Percentiles rank a stretch among this genome's conserved stretches.
These are phyloP conservation scores for Philereme vetulata DNA, from an alignment of 2,888 invertebrate species.

Conservation along the genomic window DNA sequence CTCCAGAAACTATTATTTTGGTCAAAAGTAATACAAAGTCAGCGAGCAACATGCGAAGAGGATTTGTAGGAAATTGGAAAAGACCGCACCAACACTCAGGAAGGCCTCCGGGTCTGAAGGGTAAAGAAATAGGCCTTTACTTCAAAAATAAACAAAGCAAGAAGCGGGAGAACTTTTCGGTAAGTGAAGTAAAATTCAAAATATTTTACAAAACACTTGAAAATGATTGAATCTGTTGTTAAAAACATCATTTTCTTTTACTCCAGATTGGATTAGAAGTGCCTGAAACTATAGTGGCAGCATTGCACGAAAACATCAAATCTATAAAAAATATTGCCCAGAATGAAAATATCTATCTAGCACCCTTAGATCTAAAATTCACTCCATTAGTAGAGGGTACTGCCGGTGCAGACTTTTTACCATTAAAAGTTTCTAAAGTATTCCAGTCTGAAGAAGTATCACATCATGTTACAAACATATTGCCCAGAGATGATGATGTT, in stretches of 20 bases:
- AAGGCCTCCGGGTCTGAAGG: conserved; percentile 75
- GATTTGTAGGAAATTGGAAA: conserved; percentile 20
- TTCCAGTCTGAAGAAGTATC: conserved; percentile 11
- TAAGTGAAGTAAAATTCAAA: background rate
- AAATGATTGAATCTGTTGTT: too few species aligned
- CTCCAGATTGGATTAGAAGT: conserved; percentile 58
- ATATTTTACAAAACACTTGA: too few species aligned
- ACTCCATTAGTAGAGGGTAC: background rate
- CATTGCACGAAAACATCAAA: conserved; percentile 53
- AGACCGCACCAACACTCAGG: conserved; percentile 3
- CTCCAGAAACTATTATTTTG: background rate
- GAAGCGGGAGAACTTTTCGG: background rate
- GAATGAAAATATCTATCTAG: conserved; percentile 50
- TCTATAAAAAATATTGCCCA: conserved; percentile 54
- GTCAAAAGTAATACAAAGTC: background rate
- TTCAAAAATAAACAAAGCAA: conserved; percentile 49
- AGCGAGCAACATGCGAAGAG: conserved; percentile 17
- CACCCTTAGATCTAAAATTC: conserved; percentile 41
- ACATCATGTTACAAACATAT: conserved; percentile 23
- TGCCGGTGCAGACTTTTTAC: conserved; percentile 27
- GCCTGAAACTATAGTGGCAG: conserved; percentile 52
- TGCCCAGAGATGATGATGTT: conserved; percentile 28
- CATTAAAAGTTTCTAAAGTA: conserved; percentile 9
- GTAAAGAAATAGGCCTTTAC: conserved; percentile 64
- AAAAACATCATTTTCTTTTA: conserved; percentile 11